Conservation (phyloP, 2,888 invertebrate species). For the Perdita meconis region DNA sequence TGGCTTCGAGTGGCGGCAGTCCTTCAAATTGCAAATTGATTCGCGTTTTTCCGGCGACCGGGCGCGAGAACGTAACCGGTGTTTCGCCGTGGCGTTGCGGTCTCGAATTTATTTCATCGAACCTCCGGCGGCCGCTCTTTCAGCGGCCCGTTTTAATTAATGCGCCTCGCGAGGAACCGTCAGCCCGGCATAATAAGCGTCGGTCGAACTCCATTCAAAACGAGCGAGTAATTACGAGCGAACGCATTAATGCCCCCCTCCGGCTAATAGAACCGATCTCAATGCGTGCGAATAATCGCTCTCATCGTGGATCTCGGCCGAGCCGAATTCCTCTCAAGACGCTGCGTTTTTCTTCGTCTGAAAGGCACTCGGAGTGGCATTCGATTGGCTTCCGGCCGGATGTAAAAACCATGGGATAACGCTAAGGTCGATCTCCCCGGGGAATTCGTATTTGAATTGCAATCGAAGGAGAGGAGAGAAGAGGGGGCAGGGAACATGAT, state of each 20-base stretch:
- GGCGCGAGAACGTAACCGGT: conserved; percentile 10
- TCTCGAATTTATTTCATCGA: conserved; percentile 35
- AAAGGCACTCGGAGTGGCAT: background rate
- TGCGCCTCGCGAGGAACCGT: conserved; percentile 14
- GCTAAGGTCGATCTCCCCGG: background rate
- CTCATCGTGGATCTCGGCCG: background rate
- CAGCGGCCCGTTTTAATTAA: conserved; percentile 41
- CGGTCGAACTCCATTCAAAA: conserved; percentile 7
- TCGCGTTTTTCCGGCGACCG: background rate
- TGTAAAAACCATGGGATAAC: background rate
- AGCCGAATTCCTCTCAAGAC: too few species aligned
- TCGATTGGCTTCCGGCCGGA: background rate
- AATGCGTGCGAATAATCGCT: conserved; percentile 7
- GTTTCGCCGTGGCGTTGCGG: conserved; percentile 6
- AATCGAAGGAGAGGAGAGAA: background rate
- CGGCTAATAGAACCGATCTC: background rate
- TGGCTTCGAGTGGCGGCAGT: conserved; percentile 11
- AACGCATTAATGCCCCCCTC: conserved; percentile 9
- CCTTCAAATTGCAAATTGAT: conserved; percentile 41
- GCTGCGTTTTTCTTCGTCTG: background rate
- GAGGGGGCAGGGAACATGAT: conserved; percentile 2
- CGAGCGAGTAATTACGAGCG: conserved; percentile 13
- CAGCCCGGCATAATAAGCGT: conserved; percentile 9
- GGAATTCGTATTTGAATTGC: conserved; percentile 3
- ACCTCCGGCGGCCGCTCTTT: conserved; percentile 28